A percentile compares a stretch with the other conserved stretches of the same genome.
Conservation (phyloP, 2,888 invertebrate species). For the Didymodactylos carnosus region DNA sequence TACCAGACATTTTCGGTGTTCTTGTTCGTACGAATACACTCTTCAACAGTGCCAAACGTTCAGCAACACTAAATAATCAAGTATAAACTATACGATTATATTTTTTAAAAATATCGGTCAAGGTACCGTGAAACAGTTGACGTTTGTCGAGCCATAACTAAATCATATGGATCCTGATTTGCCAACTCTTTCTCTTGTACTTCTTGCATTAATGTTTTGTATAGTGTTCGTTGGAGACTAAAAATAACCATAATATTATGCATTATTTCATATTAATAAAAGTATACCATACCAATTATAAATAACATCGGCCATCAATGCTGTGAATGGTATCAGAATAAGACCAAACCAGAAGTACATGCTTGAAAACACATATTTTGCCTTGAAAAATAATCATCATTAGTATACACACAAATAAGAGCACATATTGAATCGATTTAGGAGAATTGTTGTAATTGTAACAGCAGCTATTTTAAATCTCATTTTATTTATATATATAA, state of each 20-base stretch:
- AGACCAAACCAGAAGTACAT: conserved; percentile 84
- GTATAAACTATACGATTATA: conserved; percentile 20
- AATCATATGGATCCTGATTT: background rate
- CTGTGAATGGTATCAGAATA: conserved; percentile 63
- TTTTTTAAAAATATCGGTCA: conserved; percentile 35
- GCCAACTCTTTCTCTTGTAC: conserved; percentile 75
- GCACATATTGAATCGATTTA: too few relatives aligned
- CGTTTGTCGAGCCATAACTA: background rate
- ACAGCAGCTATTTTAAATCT: background rate
- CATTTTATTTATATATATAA: background rate
- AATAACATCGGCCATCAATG: conserved; percentile 66
- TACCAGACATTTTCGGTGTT: background rate
- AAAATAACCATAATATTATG: conserved; percentile 8
- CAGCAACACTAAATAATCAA: background rate
- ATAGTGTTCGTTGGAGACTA: conserved; percentile 61
- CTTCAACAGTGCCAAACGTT: conserved; percentile 2
- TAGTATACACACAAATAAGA: background rate
- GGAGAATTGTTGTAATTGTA: background rate
- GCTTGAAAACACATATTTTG: conserved; percentile 59
- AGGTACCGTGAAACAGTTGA: conserved; percentile 26
- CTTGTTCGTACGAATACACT: background rate
- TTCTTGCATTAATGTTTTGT: conserved; percentile 67
- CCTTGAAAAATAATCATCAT: conserved; percentile 24
- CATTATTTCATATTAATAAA: background rate
- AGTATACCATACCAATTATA: conserved; percentile 45